Evolutionary conservation across 1,140 invertebrate species (phyloP), one percentile per base, ranked within the genome.

Genomic region (Drosophila seguyi): DNA sequence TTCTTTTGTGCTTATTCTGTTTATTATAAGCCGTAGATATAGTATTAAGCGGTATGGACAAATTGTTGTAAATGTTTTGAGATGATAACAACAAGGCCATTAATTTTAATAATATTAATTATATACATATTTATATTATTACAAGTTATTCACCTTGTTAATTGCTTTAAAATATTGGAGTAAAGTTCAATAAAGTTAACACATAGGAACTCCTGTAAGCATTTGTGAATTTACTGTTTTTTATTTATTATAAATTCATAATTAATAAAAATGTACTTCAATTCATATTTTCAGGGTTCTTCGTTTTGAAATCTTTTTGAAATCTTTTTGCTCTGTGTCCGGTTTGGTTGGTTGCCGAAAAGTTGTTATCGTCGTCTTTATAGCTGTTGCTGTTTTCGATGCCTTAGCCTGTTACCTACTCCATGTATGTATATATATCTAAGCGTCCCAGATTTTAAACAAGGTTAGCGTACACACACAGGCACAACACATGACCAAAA

Each of bases 361-460:
- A 42, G 61, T 67, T 42, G 47, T 69, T 69, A 53, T 69, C 62
- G n/a, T 38, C 13, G 22, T n/a, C 41, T 18, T 45, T 67, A 36
- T 44, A 67, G 38, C 42, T 27, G 45, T 39, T 67, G 38, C 38
- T 36, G 34, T 16, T 36, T 69, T 67, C 66, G 62, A 69, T 69
- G 52, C 25, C 58, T 71, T 58, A n/a, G 61, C 36, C 22, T 71
- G 65, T 42, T 56, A 71, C 39, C 57, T 27, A 13, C 36, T 18
- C 25, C 22, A n/a, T 41, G 36, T 44, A 50, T 25, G 34, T 31
- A 20, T 0, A 2, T 55, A 77, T 77, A 77, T 77, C 74, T 77
- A 59, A 60, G 73, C 74, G 74, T 77, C 56, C 74, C 74, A 77
- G 73, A 73, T 77, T 77, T 77, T 68, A 68, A 77, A 77, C 73